These are phyloP conservation scores for Pseudomyrmex cubaensis DNA, from an alignment of 1,140 invertebrate species.

Conservation along the genomic window DNA sequence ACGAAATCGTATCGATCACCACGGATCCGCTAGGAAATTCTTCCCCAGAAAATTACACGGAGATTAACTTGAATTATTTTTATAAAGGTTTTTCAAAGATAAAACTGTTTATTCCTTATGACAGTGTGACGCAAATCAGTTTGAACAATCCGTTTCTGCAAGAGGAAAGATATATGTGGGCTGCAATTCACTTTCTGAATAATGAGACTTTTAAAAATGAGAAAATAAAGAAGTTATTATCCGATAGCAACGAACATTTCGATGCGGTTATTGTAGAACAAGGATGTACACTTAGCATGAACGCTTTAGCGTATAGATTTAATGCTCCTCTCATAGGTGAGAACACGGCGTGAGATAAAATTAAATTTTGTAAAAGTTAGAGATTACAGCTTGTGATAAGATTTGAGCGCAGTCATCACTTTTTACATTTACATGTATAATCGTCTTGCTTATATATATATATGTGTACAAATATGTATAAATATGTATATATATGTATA, in stretches of 20 bases:
- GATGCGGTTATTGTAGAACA: constrained; percentile 53
- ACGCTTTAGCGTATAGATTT: constrained; percentile 51
- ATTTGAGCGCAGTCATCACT: not conserved
- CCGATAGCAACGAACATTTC: constrained; percentile 33
- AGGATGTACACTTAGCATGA: not conserved
- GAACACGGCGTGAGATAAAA: not conserved
- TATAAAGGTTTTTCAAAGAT: not conserved
- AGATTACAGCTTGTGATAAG: not conserved
- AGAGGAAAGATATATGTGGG: not conserved
- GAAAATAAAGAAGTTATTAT: constrained; percentile 33
- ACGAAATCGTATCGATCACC: constrained; percentile 55
- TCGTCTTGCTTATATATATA: not conserved
- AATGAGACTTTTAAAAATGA: constrained; percentile 10
- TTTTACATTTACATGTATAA: not conserved
- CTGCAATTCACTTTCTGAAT: no score
- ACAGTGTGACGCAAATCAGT: not conserved
- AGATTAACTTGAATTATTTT: constrained; percentile 32
- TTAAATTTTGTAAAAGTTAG: not conserved
- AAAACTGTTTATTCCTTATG: not conserved
- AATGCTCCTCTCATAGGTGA: constrained; percentile 62
- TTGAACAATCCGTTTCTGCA: not conserved
- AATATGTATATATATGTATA: no score
- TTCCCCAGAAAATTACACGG: constrained; percentile 41
- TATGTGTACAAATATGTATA: no score
- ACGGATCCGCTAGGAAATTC: constrained; percentile 15